Conservation (phyloP, 1,140 invertebrate genomes). For the Yoshiicerus persimilis region DNA sequence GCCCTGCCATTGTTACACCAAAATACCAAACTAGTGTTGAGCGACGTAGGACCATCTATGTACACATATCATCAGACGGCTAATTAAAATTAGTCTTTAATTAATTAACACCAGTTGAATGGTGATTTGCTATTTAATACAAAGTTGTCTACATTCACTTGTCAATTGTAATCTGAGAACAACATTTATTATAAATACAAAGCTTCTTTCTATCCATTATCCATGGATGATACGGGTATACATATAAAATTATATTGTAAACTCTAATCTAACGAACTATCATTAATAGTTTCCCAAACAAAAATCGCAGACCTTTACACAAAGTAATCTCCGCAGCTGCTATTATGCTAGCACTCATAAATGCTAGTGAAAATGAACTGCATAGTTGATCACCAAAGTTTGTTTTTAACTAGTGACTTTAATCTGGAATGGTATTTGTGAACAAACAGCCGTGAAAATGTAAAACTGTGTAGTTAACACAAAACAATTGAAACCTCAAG, state of each 20-base stretch:
- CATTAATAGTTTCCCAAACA: no score
- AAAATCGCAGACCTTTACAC: no score
- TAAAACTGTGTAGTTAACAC: neutral
- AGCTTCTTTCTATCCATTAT: neutral
- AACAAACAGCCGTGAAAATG: neutral
- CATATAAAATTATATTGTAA: neutral
- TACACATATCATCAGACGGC: neutral
- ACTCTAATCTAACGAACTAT: no score
- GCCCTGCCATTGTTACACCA: no score
- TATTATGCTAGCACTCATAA: no score
- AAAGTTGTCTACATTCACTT: neutral
- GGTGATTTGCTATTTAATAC: neutral
- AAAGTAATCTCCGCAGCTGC: no score
- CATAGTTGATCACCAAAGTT: no score
- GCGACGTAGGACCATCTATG: no score
- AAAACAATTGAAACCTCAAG: neutral
- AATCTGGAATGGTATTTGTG: neutral
- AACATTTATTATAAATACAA: neutral
- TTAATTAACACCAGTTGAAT: neutral
- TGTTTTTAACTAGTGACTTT: no score
- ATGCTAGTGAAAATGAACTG: no score
- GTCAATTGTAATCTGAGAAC: neutral
- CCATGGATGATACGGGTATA: neutral
- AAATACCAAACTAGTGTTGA: no score
- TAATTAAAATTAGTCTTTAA: neutral